These are phyloP conservation scores for Lepidurus packardi DNA, from an alignment of 1,140 invertebrate species.

Conservation along the genomic window DNA sequence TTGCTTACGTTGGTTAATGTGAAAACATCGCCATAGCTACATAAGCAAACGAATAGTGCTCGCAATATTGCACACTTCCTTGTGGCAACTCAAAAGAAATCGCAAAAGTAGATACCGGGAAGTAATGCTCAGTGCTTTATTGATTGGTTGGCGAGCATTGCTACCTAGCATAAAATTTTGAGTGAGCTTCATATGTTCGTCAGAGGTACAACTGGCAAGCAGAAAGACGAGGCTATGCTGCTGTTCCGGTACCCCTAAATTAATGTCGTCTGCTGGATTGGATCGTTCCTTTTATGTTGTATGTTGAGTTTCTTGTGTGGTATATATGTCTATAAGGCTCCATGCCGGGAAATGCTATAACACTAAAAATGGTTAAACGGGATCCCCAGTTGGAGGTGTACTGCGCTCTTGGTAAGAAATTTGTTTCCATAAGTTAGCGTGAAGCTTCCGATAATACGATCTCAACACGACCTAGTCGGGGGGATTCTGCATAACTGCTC, in stretches of 20 bases:
- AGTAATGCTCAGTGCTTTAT: conserved; percentile 8
- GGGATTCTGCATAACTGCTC: background rate
- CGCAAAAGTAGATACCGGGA: background rate
- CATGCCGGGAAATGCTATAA: conserved; percentile 12
- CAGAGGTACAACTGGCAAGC: conserved; percentile 7
- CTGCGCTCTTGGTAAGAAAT: background rate
- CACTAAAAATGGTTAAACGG: background rate
- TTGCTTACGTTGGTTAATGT: background rate
- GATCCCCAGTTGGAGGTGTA: background rate
- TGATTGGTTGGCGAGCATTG: background rate
- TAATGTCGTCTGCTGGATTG: background rate
- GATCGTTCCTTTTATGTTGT: background rate
- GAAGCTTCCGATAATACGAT: conserved; percentile 1
- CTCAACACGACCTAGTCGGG: background rate
- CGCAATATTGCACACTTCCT: background rate
- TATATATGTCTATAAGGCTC: background rate
- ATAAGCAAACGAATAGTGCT: background rate
- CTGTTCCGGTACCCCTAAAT: background rate
- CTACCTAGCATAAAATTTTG: conserved; percentile 1
- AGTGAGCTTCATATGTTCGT: background rate
- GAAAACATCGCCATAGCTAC: background rate
- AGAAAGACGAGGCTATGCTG: background rate
- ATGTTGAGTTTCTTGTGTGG: background rate
- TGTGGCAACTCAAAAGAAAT: background rate
- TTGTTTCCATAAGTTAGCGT: background rate